phyloP scores from a whole-genome alignment of 1,140 invertebrate genomes.

The Myzus persicae region DNA sequence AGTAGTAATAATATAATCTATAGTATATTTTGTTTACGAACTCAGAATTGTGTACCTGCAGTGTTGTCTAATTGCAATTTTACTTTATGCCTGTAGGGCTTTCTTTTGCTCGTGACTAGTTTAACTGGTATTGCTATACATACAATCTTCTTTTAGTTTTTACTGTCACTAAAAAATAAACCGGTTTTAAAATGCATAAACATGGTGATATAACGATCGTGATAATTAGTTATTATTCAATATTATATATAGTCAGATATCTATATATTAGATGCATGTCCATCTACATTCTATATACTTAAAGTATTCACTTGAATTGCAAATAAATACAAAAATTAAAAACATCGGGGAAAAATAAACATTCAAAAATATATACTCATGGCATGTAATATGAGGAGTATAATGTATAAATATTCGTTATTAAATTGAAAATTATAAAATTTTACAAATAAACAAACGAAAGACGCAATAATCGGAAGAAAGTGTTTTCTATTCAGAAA shows the following conservation, averaged over 20 bases:
- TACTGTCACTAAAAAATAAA: not conserved
- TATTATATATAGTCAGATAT: not conserved
- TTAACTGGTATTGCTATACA: not conserved
- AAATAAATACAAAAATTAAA: not conserved
- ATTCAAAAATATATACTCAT: not conserved
- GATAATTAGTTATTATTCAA: not conserved
- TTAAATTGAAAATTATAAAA: not conserved
- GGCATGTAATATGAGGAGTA: not conserved
- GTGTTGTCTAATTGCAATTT: not conserved
- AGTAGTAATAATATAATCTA: not conserved
- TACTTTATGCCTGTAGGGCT: not conserved
- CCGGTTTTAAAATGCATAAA: not conserved
- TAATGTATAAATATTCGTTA: not conserved
- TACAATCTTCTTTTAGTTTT: not conserved
- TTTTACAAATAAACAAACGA: not conserved
- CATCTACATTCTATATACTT: too few species aligned
- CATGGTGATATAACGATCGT: not conserved
- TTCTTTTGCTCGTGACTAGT: slow-evolving; percentile 17
- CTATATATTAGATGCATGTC: not conserved
- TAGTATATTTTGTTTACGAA: not conserved
- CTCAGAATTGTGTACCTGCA: not conserved
- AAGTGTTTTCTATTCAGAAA: not conserved
- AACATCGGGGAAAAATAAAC: too few species aligned
- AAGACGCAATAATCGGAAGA: not conserved
- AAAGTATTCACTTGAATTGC: not conserved